Conservation (phyloP, 2,797 vertebrate species). For the Coregonus suidteri region DNA sequence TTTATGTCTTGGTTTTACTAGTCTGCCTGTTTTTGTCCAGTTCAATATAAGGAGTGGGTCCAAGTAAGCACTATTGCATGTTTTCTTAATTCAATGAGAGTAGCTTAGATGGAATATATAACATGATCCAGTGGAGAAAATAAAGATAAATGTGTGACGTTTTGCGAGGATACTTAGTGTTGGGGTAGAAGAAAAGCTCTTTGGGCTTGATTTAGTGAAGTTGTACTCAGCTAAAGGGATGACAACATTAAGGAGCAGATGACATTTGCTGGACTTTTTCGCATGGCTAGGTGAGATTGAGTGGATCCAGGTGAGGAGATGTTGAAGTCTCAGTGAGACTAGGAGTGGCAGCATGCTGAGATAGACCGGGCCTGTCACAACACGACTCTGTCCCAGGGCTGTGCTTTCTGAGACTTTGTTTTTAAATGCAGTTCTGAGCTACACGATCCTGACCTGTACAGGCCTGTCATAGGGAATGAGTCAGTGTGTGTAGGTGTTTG, state of each 20-base stretch:
- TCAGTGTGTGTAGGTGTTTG: neutral
- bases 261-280: neutral
- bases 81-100: neutral
- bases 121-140: too few species aligned
- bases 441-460: constrained; percentile 42
- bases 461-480: constrained; percentile 29
- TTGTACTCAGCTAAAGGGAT: neutral
- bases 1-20: neutral
- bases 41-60: neutral
- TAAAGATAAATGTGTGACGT: too few species aligned
- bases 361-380: constrained; percentile 50
- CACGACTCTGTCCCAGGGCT: constrained; percentile 37
- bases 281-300: neutral
- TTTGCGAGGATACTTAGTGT: too few species aligned
- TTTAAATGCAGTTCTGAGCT: constrained; percentile 36
- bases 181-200: too few species aligned
- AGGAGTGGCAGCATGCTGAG: constrained; percentile 12
- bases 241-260: too few species aligned
- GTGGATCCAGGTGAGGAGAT: neutral
- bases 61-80: neutral
- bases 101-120: too few species aligned
- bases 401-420: constrained; percentile 13
- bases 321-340: constrained; percentile 10
- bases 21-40: neutral
- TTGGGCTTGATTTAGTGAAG: too few species aligned